Evolutionary conservation across 2,888 invertebrate species (phyloP), one percentile per base, ranked within the genome.

Genomic region (Apodemia duryi): DNA sequence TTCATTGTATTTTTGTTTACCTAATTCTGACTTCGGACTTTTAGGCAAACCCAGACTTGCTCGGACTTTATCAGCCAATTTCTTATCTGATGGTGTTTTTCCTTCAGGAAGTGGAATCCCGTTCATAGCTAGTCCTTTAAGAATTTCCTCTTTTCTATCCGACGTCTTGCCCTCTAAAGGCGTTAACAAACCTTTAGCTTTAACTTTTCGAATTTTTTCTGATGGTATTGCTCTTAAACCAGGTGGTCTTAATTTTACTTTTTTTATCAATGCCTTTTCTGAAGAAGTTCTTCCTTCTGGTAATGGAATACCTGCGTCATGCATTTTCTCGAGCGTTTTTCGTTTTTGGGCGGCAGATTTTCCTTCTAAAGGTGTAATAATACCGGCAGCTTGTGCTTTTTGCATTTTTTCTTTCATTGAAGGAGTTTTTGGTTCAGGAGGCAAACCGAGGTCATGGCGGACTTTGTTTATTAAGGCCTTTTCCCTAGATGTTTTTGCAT

Each of bases 251-350:
- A 10, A 41, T 52, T 38, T 21, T 38, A 51, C n/a, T 38, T 52
- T 52, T 35, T 51, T 28, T 10, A 52, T 28, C 10, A 52, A 21
- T 2, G 7, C 28, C 9, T 28, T 52, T 28, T 52, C 52, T 21
- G 52, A 52, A 28, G 21, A 9, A 52, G 52, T 52, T 29, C 28
- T 52, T 6, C 52, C 52, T 52, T 74, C 70, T 5, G 70, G 71
- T 32, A 71, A 70, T 38, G 75, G 75, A 21, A 74, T 72, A 10
- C 77, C 65, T 32, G 74, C 65, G n/a, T 69, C 70, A 66, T 75
- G 76, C 75, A 3, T 74, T 75, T 71, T 77, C 77, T 69, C 69
- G 75, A 51, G 76, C 72, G 1, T 70, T 61, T 70, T 78, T 77
- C n/a, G 74, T 73, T 1, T 76, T 75, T 70, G 71, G 67, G 35